Evolutionary conservation across 2,113 vertebrate species (phyloP), one percentile per base, ranked within the genome.

Genomic region (Tursiops truncatus): DNA sequence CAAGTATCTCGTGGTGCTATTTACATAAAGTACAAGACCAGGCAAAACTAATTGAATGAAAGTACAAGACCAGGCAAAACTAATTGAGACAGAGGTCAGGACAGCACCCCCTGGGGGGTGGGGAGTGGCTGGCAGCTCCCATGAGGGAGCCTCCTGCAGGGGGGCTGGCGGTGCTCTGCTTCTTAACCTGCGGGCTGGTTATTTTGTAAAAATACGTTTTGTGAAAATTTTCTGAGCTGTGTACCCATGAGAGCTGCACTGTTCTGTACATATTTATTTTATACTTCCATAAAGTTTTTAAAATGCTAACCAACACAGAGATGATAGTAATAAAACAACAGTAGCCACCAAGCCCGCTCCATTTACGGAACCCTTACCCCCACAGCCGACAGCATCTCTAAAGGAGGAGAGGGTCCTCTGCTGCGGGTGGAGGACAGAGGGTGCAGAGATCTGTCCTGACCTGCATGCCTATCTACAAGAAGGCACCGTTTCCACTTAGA

Each of bases 141-240:
- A 2, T 0, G 4, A 2, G 65, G 20, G 31, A 76, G 9, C 3
- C 18, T 23, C n/a, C 17, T 17, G 33, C 50, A 25, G 31, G 2
- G 41, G 33, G 60, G 21, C 4, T 15, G 67, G 80, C 12, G 33
- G 7, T 1, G 50, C 17, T 23, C 84, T 8, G 20, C 53, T 60
- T 73, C 60, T 63, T 2, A 76, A 8, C 13, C 50, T 17, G 91
- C 58, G 76, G 18, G 25, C 89, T 18, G 82, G 53, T 7, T 12
- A 25, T 58, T 82, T 91, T 28, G 85, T 13, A 23, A 47, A n/a
- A 89, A 25, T 13, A 47, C 2, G 10, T 63, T 74, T 89, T 1
- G 21, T n/a, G 74, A 62, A 31, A 23, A 3, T 20, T n/a, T 9
- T 14, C 2, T 44, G 58, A 68, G 44, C 31, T 60, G 23, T 26